Evolutionary conservation across 2,888 invertebrate species (phyloP).

Genomic region (Synanthedon vespiformis): DNA sequence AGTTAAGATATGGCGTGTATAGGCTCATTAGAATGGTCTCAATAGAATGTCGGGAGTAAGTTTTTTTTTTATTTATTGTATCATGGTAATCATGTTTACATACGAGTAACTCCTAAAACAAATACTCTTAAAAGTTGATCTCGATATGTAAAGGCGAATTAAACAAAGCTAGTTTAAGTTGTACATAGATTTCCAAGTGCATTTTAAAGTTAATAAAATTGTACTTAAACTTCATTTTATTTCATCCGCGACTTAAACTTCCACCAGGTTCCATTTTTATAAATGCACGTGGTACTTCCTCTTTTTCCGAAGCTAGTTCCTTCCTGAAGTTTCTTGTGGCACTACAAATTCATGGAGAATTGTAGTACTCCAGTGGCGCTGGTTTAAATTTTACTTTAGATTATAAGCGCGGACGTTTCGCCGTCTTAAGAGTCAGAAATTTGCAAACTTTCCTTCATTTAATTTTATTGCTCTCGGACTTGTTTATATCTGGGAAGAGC

Average conservation of each 20-base stretch:
- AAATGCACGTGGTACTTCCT: slow-evolving; percentile 12
- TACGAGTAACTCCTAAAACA: too few species aligned
- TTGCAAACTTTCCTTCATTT: slow-evolving; percentile 26
- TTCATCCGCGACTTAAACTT: background rate
- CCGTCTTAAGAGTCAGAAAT: slow-evolving; percentile 9
- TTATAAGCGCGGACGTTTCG: slow-evolving; percentile 14
- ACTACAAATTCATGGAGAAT: slow-evolving; percentile 33
- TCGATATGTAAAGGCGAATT: too few species aligned
- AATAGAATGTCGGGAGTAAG: too few species aligned
- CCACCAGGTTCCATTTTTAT: background rate
- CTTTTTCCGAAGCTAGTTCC: slow-evolving; percentile 11
- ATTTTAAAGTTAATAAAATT: too few species aligned
- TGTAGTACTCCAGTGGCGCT: slow-evolving; percentile 14
- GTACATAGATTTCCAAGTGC: too few species aligned
- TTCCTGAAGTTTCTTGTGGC: slow-evolving; percentile 28
- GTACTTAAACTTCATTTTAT: too few species aligned
- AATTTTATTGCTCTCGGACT: slow-evolving; percentile 1
- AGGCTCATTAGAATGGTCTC: too few species aligned
- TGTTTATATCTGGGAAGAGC: background rate
- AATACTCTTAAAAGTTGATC: too few species aligned
- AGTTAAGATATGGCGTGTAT: too few species aligned
- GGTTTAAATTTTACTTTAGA: slow-evolving; percentile 12
- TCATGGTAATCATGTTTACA: too few species aligned
- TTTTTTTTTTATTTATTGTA: too few species aligned
- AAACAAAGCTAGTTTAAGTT: too few species aligned